Conservation (phyloP, 2,113 vertebrate genomes). For the Indicator indicator region DNA sequence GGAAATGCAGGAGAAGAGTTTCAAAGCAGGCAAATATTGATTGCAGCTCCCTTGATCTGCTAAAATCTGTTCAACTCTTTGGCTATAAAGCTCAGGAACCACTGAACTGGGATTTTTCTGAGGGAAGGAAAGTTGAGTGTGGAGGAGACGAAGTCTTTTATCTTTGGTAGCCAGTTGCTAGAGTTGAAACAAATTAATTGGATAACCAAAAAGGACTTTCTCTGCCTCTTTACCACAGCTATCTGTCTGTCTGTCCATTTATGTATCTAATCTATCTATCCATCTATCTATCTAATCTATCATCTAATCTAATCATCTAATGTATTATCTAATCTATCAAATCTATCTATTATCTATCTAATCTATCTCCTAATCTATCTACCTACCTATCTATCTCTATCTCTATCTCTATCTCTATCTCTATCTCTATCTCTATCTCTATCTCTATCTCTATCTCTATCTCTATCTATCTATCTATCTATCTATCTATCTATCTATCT, state of each 20-base stretch:
- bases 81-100: background rate
- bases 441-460: too few relatives aligned
- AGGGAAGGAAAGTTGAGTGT: background rate
- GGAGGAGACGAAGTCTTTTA: background rate
- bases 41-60: background rate
- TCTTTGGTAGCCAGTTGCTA: background rate
- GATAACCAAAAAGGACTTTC: background rate
- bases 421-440: too few relatives aligned
- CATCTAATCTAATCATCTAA: background rate
- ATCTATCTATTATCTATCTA: too few relatives aligned
- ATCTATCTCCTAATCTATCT: background rate
- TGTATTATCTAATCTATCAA: too few relatives aligned
- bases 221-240: background rate
- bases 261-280: too few relatives aligned
- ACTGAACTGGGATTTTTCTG: background rate
- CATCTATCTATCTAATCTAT: too few relatives aligned
- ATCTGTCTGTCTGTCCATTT: too few relatives aligned
- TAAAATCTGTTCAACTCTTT: background rate
- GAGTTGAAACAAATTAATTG: background rate
- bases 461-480: too few relatives aligned
- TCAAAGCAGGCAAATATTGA: background rate
- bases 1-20: background rate
- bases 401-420: too few relatives aligned
- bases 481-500: too few relatives aligned
- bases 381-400: background rate